Percentiles rank a stretch among this genome's conserved stretches.
phyloP scores from a whole-genome alignment of 2,888 invertebrate genomes.

The Andrena trimmerana region DNA sequence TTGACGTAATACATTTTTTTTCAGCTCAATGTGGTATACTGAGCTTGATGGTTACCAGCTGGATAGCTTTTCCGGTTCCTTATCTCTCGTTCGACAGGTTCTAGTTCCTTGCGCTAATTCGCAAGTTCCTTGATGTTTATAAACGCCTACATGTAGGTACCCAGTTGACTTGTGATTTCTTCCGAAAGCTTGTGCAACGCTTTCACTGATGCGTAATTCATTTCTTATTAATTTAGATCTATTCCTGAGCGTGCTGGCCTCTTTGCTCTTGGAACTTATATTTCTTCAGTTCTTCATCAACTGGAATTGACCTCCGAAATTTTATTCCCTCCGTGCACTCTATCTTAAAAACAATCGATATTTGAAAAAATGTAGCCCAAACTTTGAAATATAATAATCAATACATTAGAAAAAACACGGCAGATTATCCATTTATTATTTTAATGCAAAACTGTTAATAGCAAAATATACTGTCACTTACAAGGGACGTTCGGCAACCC shows the following conservation, averaged over 20 bases:
- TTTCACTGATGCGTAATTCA: conserved; percentile 37
- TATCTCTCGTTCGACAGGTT: conserved; percentile 26
- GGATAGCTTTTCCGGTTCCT: conserved; percentile 32
- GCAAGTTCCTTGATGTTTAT: neutral
- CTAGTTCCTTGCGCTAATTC: conserved; percentile 20
- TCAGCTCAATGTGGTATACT: neutral
- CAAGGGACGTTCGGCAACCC: no score
- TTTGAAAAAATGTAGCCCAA: no score
- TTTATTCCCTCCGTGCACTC: no score
- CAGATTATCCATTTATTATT: no score
- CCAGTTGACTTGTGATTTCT: conserved; percentile 37
- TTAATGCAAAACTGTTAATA: no score
- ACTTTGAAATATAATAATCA: neutral
- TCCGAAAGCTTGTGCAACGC: conserved; percentile 19
- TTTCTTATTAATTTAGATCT: neutral
- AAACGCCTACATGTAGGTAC: conserved; percentile 29
- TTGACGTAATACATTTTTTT: conserved; percentile 42
- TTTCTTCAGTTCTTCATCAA: neutral
- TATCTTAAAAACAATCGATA: no score
- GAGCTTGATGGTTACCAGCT: conserved; percentile 27
- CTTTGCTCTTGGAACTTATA: neutral
- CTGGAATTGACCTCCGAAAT: neutral
- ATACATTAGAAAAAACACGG: neutral
- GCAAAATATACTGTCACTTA: no score
- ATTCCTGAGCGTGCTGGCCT: neutral